These are phyloP conservation scores for Stenotaenia linearis DNA, from an alignment of 2,888 invertebrate genomes.

Conservation along the genomic window DNA sequence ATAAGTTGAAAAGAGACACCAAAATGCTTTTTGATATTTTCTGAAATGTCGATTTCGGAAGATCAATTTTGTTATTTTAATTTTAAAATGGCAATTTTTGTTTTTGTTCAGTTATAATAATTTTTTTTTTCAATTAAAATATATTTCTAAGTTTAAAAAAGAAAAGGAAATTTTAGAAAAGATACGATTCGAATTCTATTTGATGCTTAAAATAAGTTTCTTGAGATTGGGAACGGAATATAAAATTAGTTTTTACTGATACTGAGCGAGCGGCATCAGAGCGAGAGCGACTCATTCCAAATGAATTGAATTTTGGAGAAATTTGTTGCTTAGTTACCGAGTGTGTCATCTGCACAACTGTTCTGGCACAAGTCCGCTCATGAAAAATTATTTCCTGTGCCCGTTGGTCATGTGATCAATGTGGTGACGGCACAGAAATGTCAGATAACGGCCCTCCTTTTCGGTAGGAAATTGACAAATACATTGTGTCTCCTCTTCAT, in stretches of 20 bases:
- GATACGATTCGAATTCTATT: too few relatives aligned
- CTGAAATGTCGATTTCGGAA: too few relatives aligned
- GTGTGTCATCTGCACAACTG: not conserved
- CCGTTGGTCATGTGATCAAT: conserved; percentile 20
- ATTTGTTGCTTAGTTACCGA: not conserved
- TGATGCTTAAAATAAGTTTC: too few relatives aligned
- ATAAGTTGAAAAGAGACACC: not conserved
- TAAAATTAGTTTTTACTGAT: not conserved
- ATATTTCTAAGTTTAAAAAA: too few relatives aligned
- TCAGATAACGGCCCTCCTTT: conserved; percentile 6
- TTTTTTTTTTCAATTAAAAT: not conserved
- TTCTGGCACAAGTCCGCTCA: not conserved
- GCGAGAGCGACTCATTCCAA: not conserved
- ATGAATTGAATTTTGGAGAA: not conserved
- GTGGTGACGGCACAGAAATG: conserved; percentile 5
- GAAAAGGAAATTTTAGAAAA: too few relatives aligned
- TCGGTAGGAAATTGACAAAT: conserved; percentile 14
- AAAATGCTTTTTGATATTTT: not conserved
- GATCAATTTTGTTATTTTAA: too few relatives aligned
- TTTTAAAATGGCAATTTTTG: not conserved
- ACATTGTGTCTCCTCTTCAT: not conserved
- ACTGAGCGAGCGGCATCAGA: not conserved
- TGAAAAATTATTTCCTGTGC: conserved; percentile 26
- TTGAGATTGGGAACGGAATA: too few relatives aligned
- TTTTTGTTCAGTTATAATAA: not conserved